Conservation (phyloP, 2,797 vertebrate species). For the Gadopsis marmoratus region DNA sequence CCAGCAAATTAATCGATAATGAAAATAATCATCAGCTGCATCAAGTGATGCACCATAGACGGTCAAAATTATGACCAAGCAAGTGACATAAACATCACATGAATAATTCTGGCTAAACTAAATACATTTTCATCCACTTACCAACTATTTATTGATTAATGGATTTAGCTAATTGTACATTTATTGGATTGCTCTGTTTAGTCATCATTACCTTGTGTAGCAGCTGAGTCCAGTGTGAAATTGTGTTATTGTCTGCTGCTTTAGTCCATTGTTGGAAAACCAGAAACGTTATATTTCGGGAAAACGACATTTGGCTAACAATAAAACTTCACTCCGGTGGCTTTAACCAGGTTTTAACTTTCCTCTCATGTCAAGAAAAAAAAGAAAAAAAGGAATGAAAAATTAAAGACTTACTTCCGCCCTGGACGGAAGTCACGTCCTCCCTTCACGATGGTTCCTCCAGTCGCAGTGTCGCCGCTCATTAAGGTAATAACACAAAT, state of each 20-base stretch:
- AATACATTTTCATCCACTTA: not conserved
- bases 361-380: not conserved
- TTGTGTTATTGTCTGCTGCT: not conserved
- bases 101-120: not conserved
- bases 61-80: not conserved
- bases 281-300: not conserved
- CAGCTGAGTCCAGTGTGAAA: not conserved
- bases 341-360: not conserved
- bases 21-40: not conserved
- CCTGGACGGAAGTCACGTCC: conserved; percentile 38
- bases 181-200: not conserved
- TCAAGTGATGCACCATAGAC: too few species aligned
- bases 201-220: not conserved
- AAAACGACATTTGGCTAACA: not conserved
- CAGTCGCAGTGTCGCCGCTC: conserved; percentile 90
- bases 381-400: not conserved
- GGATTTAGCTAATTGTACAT: not conserved
- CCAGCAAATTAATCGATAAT: not conserved
- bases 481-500: conserved; percentile 87
- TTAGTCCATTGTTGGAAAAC: not conserved
- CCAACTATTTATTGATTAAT: too few species aligned
- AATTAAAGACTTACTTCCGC: conserved; percentile 40
- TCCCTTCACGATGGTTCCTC: conserved; percentile 85
- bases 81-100: not conserved
- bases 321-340: too few species aligned